Percentiles rank a stretch among this genome's conserved stretches.
Conservation (phyloP, 2,113 vertebrate genomes). For the Perognathus longimembris region DNA sequence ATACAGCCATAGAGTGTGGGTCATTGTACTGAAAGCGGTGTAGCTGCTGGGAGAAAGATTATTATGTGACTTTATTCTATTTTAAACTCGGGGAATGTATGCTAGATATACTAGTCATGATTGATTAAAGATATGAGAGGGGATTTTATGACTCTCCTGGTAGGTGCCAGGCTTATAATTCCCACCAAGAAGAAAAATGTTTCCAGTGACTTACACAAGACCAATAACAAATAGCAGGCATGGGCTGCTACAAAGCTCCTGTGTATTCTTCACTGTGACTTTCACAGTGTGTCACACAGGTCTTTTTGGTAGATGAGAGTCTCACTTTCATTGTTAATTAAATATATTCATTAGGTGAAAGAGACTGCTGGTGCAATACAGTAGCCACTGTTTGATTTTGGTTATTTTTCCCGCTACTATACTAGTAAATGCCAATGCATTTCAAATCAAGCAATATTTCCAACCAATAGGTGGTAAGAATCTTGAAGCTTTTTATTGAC, state of each 20-base stretch:
- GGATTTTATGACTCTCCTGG: constrained; percentile 82
- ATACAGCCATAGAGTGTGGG: constrained; percentile 86
- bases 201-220: constrained; percentile 53
- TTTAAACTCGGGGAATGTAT: constrained; percentile 83
- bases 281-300: not conserved
- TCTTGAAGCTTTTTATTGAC: not conserved
- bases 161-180: constrained; percentile 79
- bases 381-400: not conserved
- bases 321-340: constrained; percentile 32
- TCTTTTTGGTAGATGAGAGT: not conserved
- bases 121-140: constrained; percentile 84
- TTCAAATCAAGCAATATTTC: not conserved
- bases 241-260: not conserved
- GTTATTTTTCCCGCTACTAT: not conserved
- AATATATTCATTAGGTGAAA: not conserved
- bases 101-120: constrained; percentile 84
- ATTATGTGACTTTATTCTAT: constrained; percentile 86
- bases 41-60: constrained; percentile 86
- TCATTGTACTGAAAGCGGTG: constrained; percentile 87
- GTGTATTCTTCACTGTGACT: constrained; percentile 6
- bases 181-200: constrained; percentile 78
- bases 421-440: not conserved
- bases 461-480: not conserved
- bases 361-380: not conserved
- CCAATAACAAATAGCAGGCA: constrained; percentile 58